A percentile compares a stretch with the other conserved stretches of the same genome.
Conservation (phyloP, 2,797 vertebrate genomes). For the Discoglossus pictus region DNA sequence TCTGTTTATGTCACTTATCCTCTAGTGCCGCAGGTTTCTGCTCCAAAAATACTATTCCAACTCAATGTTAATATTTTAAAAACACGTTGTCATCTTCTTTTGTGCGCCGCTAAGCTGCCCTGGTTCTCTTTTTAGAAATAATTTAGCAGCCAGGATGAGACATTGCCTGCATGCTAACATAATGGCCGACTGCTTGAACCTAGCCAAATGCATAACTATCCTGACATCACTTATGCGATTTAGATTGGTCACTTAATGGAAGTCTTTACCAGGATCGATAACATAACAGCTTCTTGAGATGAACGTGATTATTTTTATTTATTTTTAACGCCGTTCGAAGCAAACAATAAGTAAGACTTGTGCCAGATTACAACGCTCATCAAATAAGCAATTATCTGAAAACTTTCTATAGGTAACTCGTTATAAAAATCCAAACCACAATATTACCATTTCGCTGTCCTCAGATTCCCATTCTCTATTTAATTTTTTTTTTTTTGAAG, state of each 20-base stretch:
- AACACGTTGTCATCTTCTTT: conserved; percentile 78
- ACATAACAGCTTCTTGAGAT: conserved; percentile 82
- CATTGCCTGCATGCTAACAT: conserved; percentile 76
- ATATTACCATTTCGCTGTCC: conserved; percentile 22
- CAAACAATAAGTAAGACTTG: conserved; percentile 75
- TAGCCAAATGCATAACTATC: conserved; percentile 77
- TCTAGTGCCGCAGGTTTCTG: conserved; percentile 80
- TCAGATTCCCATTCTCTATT: conserved; percentile 34
- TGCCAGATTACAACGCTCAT: background rate
- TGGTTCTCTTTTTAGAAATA: conserved; percentile 82
- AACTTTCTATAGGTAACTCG: conserved; percentile 9
- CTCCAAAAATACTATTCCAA: conserved; percentile 81
- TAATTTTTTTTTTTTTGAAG: conserved; percentile 17
- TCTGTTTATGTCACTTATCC: conserved; percentile 82
- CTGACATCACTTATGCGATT: conserved; percentile 83
- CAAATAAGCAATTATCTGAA: conserved; percentile 22
- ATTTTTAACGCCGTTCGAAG: conserved; percentile 70
- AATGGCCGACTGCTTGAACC: conserved; percentile 76
- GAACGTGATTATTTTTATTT: conserved; percentile 75
- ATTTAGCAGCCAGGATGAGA: conserved; percentile 79
- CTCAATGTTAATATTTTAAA: conserved; percentile 82
- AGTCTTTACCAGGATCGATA: conserved; percentile 84
- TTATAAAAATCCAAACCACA: conserved; percentile 7
- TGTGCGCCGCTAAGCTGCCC: conserved; percentile 71
- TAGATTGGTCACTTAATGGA: conserved; percentile 85